Conservation (phyloP, 2,888 invertebrate genomes). For the Cantharis rustica region DNA sequence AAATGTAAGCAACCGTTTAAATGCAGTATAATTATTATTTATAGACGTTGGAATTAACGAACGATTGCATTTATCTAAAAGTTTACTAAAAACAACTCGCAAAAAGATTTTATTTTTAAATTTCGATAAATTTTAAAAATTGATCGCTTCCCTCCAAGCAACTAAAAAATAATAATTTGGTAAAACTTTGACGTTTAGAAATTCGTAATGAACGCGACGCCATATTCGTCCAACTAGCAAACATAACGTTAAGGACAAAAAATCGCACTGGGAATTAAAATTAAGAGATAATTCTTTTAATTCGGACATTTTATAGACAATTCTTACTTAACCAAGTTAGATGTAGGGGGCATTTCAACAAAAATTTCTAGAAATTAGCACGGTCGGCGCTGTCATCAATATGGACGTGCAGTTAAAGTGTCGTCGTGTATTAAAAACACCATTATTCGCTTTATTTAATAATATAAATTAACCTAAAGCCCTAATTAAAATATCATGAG, state of each 20-base stretch:
- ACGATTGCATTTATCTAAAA: not conserved
- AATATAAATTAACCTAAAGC: not conserved
- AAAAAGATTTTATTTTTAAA: not conserved
- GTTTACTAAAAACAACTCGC: not conserved
- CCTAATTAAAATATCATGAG: not conserved
- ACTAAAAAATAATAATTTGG: conserved; percentile 1
- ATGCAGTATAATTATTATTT: not conserved
- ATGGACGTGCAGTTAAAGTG: conserved; percentile 55
- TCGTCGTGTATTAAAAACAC: conserved; percentile 31
- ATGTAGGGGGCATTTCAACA: conserved; percentile 69
- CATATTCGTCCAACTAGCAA: conserved; percentile 40
- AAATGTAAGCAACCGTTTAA: not conserved
- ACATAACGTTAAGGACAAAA: not conserved
- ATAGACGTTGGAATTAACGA: not conserved
- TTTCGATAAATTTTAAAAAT: not conserved
- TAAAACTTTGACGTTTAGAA: conserved; percentile 17
- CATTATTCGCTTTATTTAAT: conserved; percentile 4
- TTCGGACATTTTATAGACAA: conserved; percentile 54
- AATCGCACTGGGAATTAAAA: not conserved
- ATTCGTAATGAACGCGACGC: conserved; percentile 38
- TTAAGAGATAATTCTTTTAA: conserved; percentile 23
- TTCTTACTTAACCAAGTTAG: conserved; percentile 53
- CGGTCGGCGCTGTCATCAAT: conserved; percentile 72
- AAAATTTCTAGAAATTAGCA: conserved; percentile 71
- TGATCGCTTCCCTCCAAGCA: conserved; percentile 4